Percentiles rank a stretch among this genome's conserved stretches.
These are phyloP conservation scores for Brevimyrus niger DNA, from an alignment of 2,113 vertebrate genomes.

Conservation along the genomic window DNA sequence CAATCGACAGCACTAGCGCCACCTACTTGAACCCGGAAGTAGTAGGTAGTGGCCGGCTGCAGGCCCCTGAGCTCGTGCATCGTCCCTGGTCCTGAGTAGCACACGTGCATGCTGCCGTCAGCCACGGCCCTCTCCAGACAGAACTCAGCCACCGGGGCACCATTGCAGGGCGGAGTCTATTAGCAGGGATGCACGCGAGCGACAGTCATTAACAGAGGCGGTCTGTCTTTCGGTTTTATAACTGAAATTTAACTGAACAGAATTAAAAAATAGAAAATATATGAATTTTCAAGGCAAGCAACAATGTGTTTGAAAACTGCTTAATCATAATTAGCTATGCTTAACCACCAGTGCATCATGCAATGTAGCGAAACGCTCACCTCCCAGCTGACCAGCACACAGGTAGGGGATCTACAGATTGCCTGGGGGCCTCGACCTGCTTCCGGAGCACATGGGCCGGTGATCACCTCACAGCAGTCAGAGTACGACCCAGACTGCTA, in stretches of 20 bases:
- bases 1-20: not conserved
- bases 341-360: not conserved
- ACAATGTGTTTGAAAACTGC: not conserved
- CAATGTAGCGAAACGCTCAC: slow-evolving; percentile 52
- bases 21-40: slow-evolving; percentile 86
- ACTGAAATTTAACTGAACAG: not conserved
- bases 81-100: slow-evolving; percentile 74
- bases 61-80: slow-evolving; percentile 86
- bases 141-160: slow-evolving; percentile 79
- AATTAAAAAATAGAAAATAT: not conserved
- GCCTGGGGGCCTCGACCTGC: slow-evolving; percentile 76
- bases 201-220: no score
- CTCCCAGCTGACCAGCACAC: slow-evolving; percentile 87
- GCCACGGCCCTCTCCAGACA: slow-evolving; percentile 89
- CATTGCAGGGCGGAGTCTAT: slow-evolving; percentile 77
- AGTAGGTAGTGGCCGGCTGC: slow-evolving; percentile 83
- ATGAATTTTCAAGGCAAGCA: not conserved
- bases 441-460: slow-evolving; percentile 86
- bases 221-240: not conserved
- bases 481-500: slow-evolving; percentile 79
- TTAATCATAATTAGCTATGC: not conserved
- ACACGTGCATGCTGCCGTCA: slow-evolving; percentile 84
- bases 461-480: slow-evolving; percentile 79
- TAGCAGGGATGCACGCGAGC: not conserved
- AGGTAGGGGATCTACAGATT: slow-evolving; percentile 78